These are phyloP conservation scores for Hestina assimilis DNA, from an alignment of 1,140 invertebrate species.

Conservation along the genomic window DNA sequence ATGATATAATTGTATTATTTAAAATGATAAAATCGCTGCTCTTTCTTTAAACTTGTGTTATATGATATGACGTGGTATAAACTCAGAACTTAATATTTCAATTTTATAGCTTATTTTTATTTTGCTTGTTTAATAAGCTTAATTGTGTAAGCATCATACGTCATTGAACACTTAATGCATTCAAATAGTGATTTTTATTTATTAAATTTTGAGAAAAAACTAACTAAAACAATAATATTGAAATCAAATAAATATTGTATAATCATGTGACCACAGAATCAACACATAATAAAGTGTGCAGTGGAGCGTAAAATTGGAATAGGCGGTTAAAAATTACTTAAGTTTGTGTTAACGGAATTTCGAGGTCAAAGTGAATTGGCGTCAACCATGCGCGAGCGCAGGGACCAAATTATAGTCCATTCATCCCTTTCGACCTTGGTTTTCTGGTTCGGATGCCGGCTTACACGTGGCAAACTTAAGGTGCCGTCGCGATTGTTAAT, in stretches of 20 bases:
- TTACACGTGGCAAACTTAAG: slow-evolving; percentile 65
- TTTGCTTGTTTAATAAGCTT: no score
- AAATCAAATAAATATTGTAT: neutral
- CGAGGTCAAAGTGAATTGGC: slow-evolving; percentile 34
- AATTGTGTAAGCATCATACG: no score
- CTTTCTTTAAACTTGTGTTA: no score
- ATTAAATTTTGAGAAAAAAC: neutral
- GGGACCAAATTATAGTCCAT: slow-evolving; percentile 31
- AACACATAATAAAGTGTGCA: slow-evolving; percentile 19
- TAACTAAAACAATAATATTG: neutral
- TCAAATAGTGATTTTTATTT: no score
- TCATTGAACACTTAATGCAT: no score
- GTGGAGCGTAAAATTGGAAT: slow-evolving; percentile 26
- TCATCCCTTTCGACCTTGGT: slow-evolving; percentile 58
- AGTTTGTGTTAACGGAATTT: slow-evolving; percentile 26
- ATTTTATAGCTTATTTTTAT: no score
- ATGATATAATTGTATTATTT: no score
- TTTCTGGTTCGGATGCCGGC: slow-evolving; percentile 40
- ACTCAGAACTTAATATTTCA: no score
- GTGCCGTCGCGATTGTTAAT: slow-evolving; percentile 19
- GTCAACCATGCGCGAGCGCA: slow-evolving; percentile 37
- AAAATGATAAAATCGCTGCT: no score
- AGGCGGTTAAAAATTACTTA: slow-evolving; percentile 23
- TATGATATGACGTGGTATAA: no score
- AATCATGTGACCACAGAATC: slow-evolving; percentile 13